phyloP scores from a whole-genome alignment of 2,113 vertebrate genomes.

The Excalfactoria chinensis region DNA sequence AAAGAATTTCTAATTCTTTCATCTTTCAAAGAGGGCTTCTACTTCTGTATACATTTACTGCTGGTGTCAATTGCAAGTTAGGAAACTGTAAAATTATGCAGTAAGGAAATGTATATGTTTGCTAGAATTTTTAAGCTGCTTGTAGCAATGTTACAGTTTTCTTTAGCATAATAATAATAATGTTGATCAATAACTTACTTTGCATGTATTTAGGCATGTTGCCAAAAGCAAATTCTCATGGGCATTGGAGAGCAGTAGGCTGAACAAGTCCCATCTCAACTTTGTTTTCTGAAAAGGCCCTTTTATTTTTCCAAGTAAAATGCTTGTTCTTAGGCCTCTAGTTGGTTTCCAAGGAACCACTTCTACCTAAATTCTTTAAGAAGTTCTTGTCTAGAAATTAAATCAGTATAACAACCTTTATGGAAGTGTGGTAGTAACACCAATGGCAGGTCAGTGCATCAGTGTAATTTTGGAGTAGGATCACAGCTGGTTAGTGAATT shows the following conservation, averaged over 20 bases:
- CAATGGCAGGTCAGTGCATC: background rate
- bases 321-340: background rate
- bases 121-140: background rate
- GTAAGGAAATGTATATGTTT: background rate
- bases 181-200: background rate
- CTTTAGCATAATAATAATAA: background rate
- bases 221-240: background rate
- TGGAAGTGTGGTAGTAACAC: background rate
- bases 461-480: background rate
- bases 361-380: background rate
- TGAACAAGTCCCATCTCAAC: too few species aligned
- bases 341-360: background rate
- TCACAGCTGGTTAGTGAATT: background rate
- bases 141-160: background rate
- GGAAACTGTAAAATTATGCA: background rate
- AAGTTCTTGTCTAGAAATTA: background rate
- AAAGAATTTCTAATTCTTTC: background rate
- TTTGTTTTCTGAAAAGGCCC: too few species aligned
- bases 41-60: background rate
- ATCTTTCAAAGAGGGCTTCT: background rate
- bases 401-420: background rate
- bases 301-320: too few species aligned
- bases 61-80: background rate
- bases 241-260: background rate
- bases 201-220: background rate